These are phyloP conservation scores for Bombus balteatus DNA, from an alignment of 1,140 invertebrate species.

Conservation along the genomic window DNA sequence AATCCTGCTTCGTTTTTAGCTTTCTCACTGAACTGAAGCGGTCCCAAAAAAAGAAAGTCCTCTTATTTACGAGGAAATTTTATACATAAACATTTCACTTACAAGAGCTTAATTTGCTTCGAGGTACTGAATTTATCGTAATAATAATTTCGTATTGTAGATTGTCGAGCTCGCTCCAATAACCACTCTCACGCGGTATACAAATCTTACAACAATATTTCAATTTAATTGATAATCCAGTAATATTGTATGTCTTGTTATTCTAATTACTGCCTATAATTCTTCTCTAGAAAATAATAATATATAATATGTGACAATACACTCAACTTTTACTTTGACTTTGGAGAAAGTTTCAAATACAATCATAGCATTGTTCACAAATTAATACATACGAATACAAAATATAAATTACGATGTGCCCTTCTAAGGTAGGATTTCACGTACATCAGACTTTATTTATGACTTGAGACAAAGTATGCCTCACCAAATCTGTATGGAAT, in stretches of 20 bases:
- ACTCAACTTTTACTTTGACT: too few species aligned
- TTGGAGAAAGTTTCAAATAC: neutral
- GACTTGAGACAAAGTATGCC: conserved; percentile 56
- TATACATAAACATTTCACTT: neutral
- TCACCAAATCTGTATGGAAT: conserved; percentile 57
- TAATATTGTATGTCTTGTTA: too few species aligned
- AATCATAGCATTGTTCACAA: neutral
- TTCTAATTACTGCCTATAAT: too few species aligned
- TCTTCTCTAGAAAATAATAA: too few species aligned
- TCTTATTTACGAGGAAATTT: neutral
- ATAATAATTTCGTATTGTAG: neutral
- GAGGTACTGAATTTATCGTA: conserved; percentile 2
- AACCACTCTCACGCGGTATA: too few species aligned
- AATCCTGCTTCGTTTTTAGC: neutral
- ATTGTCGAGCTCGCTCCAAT: too few species aligned
- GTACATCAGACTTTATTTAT: conserved; percentile 58
- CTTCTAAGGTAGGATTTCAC: conserved; percentile 61
- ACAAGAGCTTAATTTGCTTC: conserved; percentile 51
- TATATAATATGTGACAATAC: too few species aligned
- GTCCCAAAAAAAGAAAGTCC: too few species aligned
- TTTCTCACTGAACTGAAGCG: neutral
- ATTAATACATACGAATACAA: conserved; percentile 21
- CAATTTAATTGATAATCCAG: too few species aligned
- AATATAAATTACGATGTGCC: conserved; percentile 61
- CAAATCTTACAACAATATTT: too few species aligned